phyloP scores from a whole-genome alignment of 2,888 invertebrate species.

The Chymomyza procnemis region DNA sequence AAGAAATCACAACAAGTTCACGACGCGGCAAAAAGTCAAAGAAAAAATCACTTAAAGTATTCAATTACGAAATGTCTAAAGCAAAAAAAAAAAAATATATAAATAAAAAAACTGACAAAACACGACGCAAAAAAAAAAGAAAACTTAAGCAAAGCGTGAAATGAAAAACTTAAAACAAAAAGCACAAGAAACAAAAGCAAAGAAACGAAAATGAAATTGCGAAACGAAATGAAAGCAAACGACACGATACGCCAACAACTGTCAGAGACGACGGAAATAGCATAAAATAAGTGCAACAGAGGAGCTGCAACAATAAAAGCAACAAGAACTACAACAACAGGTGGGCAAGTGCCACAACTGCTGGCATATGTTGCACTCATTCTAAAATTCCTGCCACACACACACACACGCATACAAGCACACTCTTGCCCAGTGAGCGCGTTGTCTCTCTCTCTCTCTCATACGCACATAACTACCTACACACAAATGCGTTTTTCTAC shows the following conservation, averaged over 20 bases:
- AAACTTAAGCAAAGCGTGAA: slow-evolving; percentile 31
- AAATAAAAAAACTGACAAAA: slow-evolving; percentile 23
- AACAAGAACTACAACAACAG: slow-evolving; percentile 50
- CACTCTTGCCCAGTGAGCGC: too few species aligned
- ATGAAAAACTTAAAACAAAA: slow-evolving; percentile 38
- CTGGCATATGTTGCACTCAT: not conserved
- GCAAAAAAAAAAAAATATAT: slow-evolving; percentile 45
- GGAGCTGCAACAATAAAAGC: slow-evolving; percentile 2
- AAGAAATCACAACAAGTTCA: slow-evolving; percentile 8
- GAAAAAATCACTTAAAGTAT: slow-evolving; percentile 64
- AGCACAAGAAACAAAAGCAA: not conserved
- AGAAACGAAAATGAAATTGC: slow-evolving; percentile 8
- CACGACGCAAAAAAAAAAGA: slow-evolving; percentile 4
- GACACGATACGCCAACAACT: slow-evolving; percentile 4
- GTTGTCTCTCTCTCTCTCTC: not conserved
- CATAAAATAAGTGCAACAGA: slow-evolving; percentile 35
- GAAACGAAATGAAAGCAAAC: slow-evolving; percentile 6
- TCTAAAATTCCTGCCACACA: not conserved
- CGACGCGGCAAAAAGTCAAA: slow-evolving; percentile 13
- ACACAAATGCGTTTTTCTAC: not conserved
- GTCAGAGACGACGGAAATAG: slow-evolving; percentile 28
- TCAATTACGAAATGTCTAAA: slow-evolving; percentile 60
- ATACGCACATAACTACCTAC: too few species aligned
- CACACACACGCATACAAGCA: not conserved
- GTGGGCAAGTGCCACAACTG: slow-evolving; percentile 34